Evolutionary conservation across 37 sponge, comb jelly and placozoan genomes (phyloP), one percentile per base, ranked within the genome.

Genomic region (Lycopodina hypogea): DNA sequence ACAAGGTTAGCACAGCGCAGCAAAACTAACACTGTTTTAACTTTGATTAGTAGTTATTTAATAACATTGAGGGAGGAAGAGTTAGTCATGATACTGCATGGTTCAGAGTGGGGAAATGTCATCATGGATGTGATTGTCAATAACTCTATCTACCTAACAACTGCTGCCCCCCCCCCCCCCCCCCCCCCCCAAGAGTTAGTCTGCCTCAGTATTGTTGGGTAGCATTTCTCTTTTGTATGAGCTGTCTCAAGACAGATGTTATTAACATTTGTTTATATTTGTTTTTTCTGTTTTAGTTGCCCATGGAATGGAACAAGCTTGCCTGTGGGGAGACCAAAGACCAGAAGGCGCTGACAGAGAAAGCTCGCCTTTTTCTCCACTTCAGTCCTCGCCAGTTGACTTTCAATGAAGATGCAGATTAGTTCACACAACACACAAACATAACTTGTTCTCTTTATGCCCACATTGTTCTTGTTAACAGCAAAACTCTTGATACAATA

Each of bases 301-400:
- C 87, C 12, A 50, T 57, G n/a, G 87, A 67, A 45, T 86, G 87
- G 87, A 71, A 66, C 26, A 80, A 80, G 33, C 42, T 65, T 14
- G 87, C 87, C 6, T 86, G 80, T 75, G 87, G 87, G 7, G 81
- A 86, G 58, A 86, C 87, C 34, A 68, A 79, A 9, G 87, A 86
- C 59, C 87, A 86, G 81, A 86, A 69, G 35, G 2, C 18, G 21
- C 66, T 86, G 42, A 86, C 87, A 8, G 64, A 80, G 38, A 75
- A 56, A 38, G 87, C 87, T 55, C 17, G 87, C 32, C 65, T 24
- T 15, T 86, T 86, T 37, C n/a, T 73, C 24, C 75, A 71, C 34
- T 79, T 74, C 38, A 30, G 81, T 24, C 87, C 80, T 29, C 40
- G 87, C 17, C 75, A 74, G 42, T 63, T 86, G 35, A 56, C 73